Evolutionary conservation across 2,113 vertebrate species (phyloP).

Genomic region (Brachypodius melanocephalos): DNA sequence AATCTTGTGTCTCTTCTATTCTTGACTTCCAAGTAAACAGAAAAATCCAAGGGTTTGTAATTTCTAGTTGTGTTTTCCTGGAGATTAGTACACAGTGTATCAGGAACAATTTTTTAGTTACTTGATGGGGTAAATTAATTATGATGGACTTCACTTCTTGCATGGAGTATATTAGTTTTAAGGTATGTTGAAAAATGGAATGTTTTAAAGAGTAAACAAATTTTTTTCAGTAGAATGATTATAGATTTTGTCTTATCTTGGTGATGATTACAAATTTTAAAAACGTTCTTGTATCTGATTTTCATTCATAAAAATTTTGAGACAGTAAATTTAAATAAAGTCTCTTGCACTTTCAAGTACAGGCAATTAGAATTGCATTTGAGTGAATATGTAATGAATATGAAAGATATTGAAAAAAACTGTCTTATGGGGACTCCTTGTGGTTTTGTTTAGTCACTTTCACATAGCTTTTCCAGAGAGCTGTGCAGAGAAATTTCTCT

Average conservation of each 20-base stretch:
- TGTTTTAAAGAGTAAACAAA: not conserved
- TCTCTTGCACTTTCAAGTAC: slow-evolving; percentile 8
- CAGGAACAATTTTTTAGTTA: not conserved
- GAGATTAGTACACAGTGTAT: not conserved
- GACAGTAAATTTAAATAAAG: not conserved
- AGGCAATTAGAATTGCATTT: not conserved
- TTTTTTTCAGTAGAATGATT: not conserved
- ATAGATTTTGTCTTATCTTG: not conserved
- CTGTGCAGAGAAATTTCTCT: not conserved
- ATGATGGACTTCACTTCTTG: not conserved
- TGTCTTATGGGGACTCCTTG: slow-evolving; percentile 57
- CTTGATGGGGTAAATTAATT: not conserved
- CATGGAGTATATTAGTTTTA: not conserved
- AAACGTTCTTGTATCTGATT: not conserved
- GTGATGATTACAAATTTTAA: not conserved
- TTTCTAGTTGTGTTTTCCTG: not conserved
- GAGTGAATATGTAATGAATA: not conserved
- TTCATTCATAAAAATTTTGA: slow-evolving; percentile 19
- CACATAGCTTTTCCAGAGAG: not conserved
- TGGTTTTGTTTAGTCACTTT: slow-evolving; percentile 45
- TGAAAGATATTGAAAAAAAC: slow-evolving; percentile 25
- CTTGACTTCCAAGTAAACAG: not conserved
- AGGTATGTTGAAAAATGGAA: not conserved
- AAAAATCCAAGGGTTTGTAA: not conserved
- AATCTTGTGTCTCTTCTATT: not conserved